These are phyloP conservation scores for Brachionus rotundiformis DNA, from an alignment of 1,140 invertebrate genomes.

Conservation along the genomic window DNA sequence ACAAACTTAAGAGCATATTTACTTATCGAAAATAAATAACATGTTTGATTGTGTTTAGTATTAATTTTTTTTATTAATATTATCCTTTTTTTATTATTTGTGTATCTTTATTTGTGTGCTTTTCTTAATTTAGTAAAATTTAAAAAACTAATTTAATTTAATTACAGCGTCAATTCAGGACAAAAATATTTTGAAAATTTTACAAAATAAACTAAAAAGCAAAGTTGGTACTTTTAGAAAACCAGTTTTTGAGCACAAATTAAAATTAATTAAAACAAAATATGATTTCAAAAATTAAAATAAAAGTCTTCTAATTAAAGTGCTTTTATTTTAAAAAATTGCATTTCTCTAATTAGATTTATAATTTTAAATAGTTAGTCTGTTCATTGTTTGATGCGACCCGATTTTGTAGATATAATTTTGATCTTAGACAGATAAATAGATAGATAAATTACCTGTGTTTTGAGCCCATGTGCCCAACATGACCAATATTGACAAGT, in stretches of 20 bases:
- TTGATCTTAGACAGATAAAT: background rate
- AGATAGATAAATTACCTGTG: background rate
- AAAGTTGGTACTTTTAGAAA: background rate
- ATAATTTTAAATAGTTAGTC: background rate
- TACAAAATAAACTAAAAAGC: background rate
- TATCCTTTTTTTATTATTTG: conserved; percentile 3
- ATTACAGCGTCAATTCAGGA: background rate
- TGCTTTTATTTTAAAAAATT: background rate
- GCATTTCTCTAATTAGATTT: background rate
- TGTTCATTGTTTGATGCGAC: background rate
- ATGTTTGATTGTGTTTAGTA: background rate
- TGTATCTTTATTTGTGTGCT: conserved; percentile 15
- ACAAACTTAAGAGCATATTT: conserved; percentile 2
- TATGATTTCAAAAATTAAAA: background rate
- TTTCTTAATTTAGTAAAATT: background rate
- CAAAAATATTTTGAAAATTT: background rate
- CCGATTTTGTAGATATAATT: background rate
- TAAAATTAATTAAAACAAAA: background rate
- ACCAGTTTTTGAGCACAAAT: background rate
- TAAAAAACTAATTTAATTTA: background rate
- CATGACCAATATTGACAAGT: background rate
- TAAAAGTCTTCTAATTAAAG: background rate
- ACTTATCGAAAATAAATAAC: conserved; percentile 8
- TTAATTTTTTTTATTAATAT: conserved; percentile 21
- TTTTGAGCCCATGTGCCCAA: background rate